Evolutionary conservation across 2,113 vertebrate genomes (phyloP), one percentile per base, ranked within the genome.

Genomic region (Oreochromis spilurus): DNA sequence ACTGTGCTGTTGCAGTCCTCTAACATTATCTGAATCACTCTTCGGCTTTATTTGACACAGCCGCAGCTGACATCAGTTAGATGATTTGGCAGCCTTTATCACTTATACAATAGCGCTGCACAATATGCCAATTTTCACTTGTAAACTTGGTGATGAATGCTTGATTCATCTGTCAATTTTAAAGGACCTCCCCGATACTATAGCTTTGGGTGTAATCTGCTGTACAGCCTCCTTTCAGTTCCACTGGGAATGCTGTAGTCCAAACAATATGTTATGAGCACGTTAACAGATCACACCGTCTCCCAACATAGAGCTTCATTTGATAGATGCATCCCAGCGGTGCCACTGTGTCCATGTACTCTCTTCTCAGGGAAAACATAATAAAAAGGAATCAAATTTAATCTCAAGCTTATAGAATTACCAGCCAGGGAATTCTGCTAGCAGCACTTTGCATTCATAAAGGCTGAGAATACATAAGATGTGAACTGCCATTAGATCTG

Each of bases 351-450:
- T 82, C 54, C 78, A 62, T 54, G 62, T 40, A 72, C 50, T n/a
- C 40, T 60, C 79, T 38, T 79, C 52, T 88, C 43, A 80, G 45
- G 85, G 62, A 84, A 77, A 87, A 86, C 82, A 79, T 53, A 43
- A 72, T 36, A 75, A 60, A 75, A 88, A 85, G 81, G 72, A 91
- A 91, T 72, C 84, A 84, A 89, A 86, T 91, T 84, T 85, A 43
- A 82, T 79, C 72, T 87, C 60, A 82, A 83, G 72, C 19, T 88
- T 70, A 78, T 62, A 70, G 65, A 79, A 79, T 84, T 38, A 60
- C 40, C 54, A 72, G n/a, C 31, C 19, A 34, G 79, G 57, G 83
- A 81, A 67, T 88, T 84, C 36, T 67, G 65, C 54, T 81, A 53
- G 38, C 65, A 54, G 29, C 40, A 82, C 70, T 50, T 40, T 58